Evolutionary conservation across 2,797 vertebrate species (phyloP), one percentile per base, ranked within the genome.

Genomic region (Valencia hispanica): DNA sequence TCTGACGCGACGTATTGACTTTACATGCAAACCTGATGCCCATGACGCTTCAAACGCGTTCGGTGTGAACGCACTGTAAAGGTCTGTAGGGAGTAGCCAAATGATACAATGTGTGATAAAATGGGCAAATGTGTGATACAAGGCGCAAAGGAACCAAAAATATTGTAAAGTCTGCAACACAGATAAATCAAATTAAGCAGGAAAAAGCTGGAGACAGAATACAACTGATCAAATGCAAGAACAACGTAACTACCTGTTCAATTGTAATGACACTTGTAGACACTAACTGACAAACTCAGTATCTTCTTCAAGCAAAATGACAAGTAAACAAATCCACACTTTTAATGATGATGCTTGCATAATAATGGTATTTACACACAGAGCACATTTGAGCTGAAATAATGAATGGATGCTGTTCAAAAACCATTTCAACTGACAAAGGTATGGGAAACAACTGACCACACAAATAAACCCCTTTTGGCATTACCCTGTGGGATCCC

Each of bases 401-500:
- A 59, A 34, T 61, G 17, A 61, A 61, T 61, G 8, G 59, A 61
- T 25, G 63, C 10, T 39, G 32, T 25, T 41, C 22, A 41, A 39
- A 65, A 65, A 65, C 7, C 7, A 12, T 25, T 36, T 12, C 10
- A 66, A 5, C 39, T 22, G 34, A 53, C 8, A 15, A 34, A 41
- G 36, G 0, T 51, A 5, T 68, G 75, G 39, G 9, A 48, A 65
- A 68, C 20, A 74, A 72, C n/a, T 27, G 7, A 63, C 45, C 53
- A 55, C 15, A 69, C 30, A 78, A 75, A 66, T 2, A 70, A 27
- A 72, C 55, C 47, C 39, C 55, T 50, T 45, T 22, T 59, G 7
- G 11, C 10, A 15, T 53, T 36, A 74, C 12, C 30, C 20, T 69
- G 11, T 69, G 65, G 22, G 27, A 80, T 77, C 70, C 63, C 43